Conservation (phyloP, 2,888 invertebrate species). For the Euzetes globulus region DNA sequence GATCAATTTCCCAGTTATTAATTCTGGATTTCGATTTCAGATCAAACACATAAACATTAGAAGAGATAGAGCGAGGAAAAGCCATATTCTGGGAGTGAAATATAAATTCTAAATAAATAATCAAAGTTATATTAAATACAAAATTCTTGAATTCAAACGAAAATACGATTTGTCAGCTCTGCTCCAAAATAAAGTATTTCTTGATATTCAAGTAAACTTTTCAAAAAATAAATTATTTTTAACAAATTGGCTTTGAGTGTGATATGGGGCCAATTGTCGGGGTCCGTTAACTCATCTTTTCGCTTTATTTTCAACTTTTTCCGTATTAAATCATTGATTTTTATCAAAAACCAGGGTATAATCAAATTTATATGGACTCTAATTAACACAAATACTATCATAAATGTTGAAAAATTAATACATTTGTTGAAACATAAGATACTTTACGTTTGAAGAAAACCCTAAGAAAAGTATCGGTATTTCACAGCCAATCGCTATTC, state of each 20-base stretch:
- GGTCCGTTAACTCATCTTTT: neutral
- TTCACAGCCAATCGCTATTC: neutral
- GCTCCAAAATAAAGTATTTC: neutral
- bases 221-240: neutral
- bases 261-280: slow-evolving; percentile 18
- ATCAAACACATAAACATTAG: neutral
- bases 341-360: slow-evolving; percentile 3
- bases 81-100: neutral
- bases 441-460: neutral
- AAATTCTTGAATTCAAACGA: neutral
- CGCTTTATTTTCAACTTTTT: neutral
- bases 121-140: slow-evolving; percentile 1
- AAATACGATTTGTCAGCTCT: neutral
- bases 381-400: neutral
- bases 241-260: slow-evolving; percentile 16
- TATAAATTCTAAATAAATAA: neutral
- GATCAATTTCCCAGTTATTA: neutral
- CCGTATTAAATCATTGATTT: neutral
- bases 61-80: neutral
- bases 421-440: neutral
- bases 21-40: neutral
- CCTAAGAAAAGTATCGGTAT: neutral
- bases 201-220: neutral
- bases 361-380: neutral
- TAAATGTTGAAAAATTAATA: neutral